phyloP scores from a whole-genome alignment of 1,140 invertebrate species.

The Doryteuthis pealeii region DNA sequence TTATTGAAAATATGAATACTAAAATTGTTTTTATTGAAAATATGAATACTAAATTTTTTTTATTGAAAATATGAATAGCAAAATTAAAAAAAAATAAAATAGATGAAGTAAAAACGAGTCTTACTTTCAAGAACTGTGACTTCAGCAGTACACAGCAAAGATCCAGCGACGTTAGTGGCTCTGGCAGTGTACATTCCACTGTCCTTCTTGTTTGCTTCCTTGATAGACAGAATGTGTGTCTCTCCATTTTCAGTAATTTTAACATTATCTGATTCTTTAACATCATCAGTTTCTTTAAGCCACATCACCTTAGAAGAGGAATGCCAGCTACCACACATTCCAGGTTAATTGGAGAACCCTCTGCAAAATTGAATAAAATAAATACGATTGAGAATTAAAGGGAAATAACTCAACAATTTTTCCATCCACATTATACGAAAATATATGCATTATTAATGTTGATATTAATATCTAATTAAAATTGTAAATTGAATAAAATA shows the following conservation, averaged over 20 bases:
- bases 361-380: slow-evolving; percentile 42
- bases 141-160: slow-evolving; percentile 74
- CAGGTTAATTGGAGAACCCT: slow-evolving; percentile 45
- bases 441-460: too few species aligned
- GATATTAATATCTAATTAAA: too few species aligned
- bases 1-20: background rate
- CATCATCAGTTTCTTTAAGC: slow-evolving; percentile 81
- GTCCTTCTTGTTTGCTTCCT: slow-evolving; percentile 90
- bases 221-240: slow-evolving; percentile 86
- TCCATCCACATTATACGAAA: too few species aligned
- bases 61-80: background rate
- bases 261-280: slow-evolving; percentile 79
- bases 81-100: slow-evolving; percentile 3
- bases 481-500: too few species aligned
- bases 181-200: slow-evolving; percentile 93
- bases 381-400: too few species aligned
- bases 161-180: slow-evolving; percentile 81
- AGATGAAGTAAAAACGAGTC: too few species aligned
- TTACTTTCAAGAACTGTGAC: slow-evolving; percentile 48
- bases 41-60: background rate
- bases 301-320: slow-evolving; percentile 56
- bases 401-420: too few species aligned
- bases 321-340: slow-evolving; percentile 51
- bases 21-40: too few species aligned
- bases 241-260: slow-evolving; percentile 78